A percentile compares a stretch with the other conserved stretches of the same genome.
These are phyloP conservation scores for Oryzias dopingdopingensis DNA, from an alignment of 2,797 vertebrate species.

Conservation along the genomic window DNA sequence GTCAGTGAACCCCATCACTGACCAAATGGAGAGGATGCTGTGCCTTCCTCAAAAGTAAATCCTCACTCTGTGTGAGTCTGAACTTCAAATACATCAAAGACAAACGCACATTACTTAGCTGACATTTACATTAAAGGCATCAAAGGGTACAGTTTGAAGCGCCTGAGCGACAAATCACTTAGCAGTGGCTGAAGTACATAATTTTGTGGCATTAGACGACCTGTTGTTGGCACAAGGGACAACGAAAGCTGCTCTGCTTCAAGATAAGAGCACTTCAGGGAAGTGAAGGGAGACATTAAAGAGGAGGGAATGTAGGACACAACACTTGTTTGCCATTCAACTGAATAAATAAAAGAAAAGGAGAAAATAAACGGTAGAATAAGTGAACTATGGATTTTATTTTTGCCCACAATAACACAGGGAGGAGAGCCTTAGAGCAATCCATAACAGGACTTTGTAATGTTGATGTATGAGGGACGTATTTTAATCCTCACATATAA, in stretches of 20 bases:
- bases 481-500: constrained; percentile 25
- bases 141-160: background rate
- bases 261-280: constrained; percentile 1
- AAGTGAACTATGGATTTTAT: background rate
- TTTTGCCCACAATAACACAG: constrained; percentile 11
- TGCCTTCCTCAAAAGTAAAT: constrained; percentile 4
- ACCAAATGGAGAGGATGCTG: constrained; percentile 18
- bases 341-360: background rate
- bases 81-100: background rate
- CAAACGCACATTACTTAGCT: background rate
- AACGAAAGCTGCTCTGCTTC: constrained; percentile 1
- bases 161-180: background rate
- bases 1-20: constrained; percentile 27
- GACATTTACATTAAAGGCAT: constrained; percentile 8
- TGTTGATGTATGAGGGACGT: constrained; percentile 28
- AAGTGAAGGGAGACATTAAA: background rate
- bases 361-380: background rate
- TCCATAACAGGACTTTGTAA: constrained; percentile 1
- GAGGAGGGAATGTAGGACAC: background rate
- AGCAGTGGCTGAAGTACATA: background rate
- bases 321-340: constrained; percentile 1
- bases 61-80: constrained; percentile 4
- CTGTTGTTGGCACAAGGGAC: background rate
- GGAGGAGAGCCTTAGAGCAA: background rate
- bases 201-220: constrained; percentile 6